A percentile compares a stretch with the other conserved stretches of the same genome.
Evolutionary conservation across 2,797 vertebrate genomes (phyloP).

Genomic region (Pteronotus mesoamericanus): DNA sequence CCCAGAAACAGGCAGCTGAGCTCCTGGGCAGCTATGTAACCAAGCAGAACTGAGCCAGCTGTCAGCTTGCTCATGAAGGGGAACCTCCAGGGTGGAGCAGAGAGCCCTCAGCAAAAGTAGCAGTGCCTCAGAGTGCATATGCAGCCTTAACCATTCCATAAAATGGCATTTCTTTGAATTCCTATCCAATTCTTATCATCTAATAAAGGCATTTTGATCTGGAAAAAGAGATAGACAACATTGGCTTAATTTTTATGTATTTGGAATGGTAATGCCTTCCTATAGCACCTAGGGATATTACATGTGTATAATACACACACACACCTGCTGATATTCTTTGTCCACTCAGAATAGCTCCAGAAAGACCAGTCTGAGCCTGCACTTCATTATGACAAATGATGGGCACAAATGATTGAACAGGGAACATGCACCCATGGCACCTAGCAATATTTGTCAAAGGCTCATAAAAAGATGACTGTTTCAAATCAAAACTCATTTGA

Average conservation of each 20-base stretch:
- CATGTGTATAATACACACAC: neutral
- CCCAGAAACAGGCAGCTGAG: neutral
- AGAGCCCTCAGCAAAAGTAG: neutral
- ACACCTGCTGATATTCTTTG: neutral
- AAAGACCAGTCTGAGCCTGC: neutral
- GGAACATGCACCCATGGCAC: neutral
- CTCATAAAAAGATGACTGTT: conserved; percentile 30
- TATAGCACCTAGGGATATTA: neutral
- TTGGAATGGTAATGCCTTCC: neutral
- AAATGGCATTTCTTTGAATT: neutral
- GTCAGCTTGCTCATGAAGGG: neutral
- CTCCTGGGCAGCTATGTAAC: neutral
- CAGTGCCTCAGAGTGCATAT: neutral
- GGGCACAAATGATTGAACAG: neutral
- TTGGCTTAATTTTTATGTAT: neutral
- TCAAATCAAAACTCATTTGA: conserved; percentile 36
- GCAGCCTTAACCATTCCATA: neutral
- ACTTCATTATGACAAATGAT: neutral
- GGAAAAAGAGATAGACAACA: neutral
- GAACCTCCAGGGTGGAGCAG: neutral
- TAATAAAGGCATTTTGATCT: neutral
- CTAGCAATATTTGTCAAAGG: neutral
- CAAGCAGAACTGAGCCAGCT: conserved; percentile 45
- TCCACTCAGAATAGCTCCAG: neutral
- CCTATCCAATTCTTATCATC: neutral